phyloP scores from a whole-genome alignment of 2,113 vertebrate species.

The Pseudolaguvia tuberculata region DNA sequence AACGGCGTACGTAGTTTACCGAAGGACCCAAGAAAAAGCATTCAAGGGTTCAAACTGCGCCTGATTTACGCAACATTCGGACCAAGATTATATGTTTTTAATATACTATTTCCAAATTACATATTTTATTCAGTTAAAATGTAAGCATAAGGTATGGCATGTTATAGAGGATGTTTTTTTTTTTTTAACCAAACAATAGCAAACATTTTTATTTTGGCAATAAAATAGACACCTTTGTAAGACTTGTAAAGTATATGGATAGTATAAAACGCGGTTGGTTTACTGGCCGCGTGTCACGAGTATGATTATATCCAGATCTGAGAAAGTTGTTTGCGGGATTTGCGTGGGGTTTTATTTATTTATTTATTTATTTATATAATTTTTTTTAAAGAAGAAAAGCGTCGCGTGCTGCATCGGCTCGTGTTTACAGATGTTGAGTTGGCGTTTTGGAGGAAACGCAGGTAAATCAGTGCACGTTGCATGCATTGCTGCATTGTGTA shows the following conservation, averaged over 20 bases:
- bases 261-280: too few relatives aligned
- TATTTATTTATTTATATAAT: too few relatives aligned
- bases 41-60: not conserved
- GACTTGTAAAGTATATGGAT: slow-evolving; percentile 21
- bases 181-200: not conserved
- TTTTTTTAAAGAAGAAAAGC: slow-evolving; percentile 4
- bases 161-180: not conserved
- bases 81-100: not conserved
- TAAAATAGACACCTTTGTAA: not conserved
- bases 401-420: not conserved
- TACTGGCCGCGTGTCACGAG: not conserved
- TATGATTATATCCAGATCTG: not conserved
- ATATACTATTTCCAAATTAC: not conserved
- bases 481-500: slow-evolving; percentile 37
- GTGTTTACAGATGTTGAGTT: slow-evolving; percentile 70
- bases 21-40: slow-evolving; percentile 41
- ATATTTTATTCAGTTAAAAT: too few relatives aligned
- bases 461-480: not conserved
- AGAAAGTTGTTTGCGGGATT: not conserved
- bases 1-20: slow-evolving; percentile 54
- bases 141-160: not conserved
- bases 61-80: not conserved
- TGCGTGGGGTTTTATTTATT: too few relatives aligned
- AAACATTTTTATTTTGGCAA: slow-evolving; percentile 49
- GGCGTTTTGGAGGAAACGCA: slow-evolving; percentile 62